A percentile compares a stretch with the other conserved stretches of the same genome.
Evolutionary conservation across 2,888 invertebrate species (phyloP).

Genomic region (Oligia strigilis): DNA sequence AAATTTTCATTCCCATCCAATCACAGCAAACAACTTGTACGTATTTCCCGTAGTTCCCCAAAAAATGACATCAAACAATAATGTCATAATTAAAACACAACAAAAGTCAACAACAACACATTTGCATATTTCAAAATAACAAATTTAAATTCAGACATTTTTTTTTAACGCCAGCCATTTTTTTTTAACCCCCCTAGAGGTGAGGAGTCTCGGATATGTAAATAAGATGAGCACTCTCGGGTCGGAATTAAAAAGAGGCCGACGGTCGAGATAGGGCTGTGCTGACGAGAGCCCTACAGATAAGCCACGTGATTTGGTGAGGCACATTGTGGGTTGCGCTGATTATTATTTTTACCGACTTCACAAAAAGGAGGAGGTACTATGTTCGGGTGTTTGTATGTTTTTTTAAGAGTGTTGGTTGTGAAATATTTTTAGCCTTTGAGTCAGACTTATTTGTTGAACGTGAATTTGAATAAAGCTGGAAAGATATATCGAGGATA

Average conservation of each 20-base stretch:
- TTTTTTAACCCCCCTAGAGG: constrained; percentile 56
- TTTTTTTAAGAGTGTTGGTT: neutral
- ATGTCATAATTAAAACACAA: constrained; percentile 37
- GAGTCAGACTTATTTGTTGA: neutral
- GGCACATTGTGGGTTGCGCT: constrained; percentile 26
- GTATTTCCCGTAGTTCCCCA: neutral
- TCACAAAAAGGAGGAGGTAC: too few relatives aligned
- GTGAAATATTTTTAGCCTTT: constrained; percentile 2
- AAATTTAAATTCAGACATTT: constrained; percentile 44
- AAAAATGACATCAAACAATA: constrained; percentile 22
- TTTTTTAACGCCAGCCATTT: constrained; percentile 34
- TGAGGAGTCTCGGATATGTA: constrained; percentile 73
- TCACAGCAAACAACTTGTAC: neutral
- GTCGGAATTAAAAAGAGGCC: constrained; percentile 72
- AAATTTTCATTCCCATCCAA: neutral
- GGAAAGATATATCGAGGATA: neutral
- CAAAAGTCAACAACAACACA: constrained; percentile 10
- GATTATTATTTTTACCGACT: constrained; percentile 7
- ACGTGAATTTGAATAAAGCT: neutral
- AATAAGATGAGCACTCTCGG: constrained; percentile 70
- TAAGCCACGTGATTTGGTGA: constrained; percentile 62
- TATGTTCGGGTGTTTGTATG: too few relatives aligned
- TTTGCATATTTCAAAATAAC: constrained; percentile 39
- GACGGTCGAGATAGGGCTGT: constrained; percentile 58
- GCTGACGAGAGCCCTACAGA: constrained; percentile 68